Percentiles rank a stretch among this genome's conserved stretches.
These are phyloP conservation scores for Diplolepis rosae DNA, from an alignment of 2,888 invertebrate species.

Conservation along the genomic window DNA sequence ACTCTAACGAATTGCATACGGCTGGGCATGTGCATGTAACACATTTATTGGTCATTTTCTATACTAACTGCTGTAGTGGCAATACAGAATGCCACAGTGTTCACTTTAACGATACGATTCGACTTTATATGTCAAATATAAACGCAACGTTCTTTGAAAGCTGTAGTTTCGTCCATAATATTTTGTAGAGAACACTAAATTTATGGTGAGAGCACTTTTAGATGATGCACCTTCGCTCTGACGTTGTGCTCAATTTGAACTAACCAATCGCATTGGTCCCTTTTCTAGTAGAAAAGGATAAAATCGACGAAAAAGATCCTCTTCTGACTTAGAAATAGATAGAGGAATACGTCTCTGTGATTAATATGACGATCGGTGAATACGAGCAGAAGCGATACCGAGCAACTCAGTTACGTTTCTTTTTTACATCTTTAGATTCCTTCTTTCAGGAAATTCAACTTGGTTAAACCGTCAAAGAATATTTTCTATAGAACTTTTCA, in stretches of 20 bases:
- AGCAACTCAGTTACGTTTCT: neutral
- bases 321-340: constrained; percentile 1
- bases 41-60: neutral
- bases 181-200: constrained; percentile 7
- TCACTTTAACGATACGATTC: constrained; percentile 2
- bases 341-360: neutral
- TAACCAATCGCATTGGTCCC: constrained; percentile 14
- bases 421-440: neutral
- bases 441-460: neutral
- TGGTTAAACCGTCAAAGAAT: neutral
- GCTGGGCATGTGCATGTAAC: neutral
- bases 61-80: neutral
- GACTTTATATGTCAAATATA: neutral
- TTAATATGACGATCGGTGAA: constrained; percentile 9
- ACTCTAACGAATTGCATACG: neutral
- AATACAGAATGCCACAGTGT: neutral
- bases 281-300: neutral
- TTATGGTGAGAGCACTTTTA: constrained; percentile 4
- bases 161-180: constrained; percentile 5
- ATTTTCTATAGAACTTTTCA: neutral
- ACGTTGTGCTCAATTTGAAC: constrained; percentile 10
- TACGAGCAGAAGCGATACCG: neutral
- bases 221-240: neutral
- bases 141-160: constrained; percentile 2
- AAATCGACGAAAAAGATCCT: neutral